Conservation (phyloP, 2,113 vertebrate genomes). For the Ginglymostoma cirratum region DNA sequence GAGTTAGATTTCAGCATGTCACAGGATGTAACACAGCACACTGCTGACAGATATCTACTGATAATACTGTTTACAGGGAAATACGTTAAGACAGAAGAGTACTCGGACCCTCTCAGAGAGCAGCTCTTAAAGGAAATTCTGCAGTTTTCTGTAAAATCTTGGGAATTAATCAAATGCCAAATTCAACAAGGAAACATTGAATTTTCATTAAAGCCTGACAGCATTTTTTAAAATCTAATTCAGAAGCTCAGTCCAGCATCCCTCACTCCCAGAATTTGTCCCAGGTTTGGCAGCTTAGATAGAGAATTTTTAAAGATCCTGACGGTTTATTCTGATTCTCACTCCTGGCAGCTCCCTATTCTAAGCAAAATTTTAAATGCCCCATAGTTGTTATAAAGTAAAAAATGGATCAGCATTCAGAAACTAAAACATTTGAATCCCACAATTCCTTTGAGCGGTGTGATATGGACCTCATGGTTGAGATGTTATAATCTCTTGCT, state of each 20-base stretch:
- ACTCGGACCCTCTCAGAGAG: not conserved
- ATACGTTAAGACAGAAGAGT: not conserved
- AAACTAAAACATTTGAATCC: not conserved
- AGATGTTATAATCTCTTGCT: not conserved
- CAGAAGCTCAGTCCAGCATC: not conserved
- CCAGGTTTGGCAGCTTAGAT: not conserved
- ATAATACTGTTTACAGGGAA: not conserved
- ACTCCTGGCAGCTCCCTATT: not conserved
- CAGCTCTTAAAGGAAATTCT: not conserved
- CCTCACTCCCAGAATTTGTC: not conserved
- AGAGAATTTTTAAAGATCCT: not conserved
- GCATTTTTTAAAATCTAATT: not conserved
- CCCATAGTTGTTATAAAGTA: not conserved
- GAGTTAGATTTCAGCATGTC: not conserved
- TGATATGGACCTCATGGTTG: not conserved
- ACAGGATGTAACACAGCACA: not conserved
- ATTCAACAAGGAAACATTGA: not conserved
- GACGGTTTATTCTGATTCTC: not conserved
- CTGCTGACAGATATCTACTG: not conserved
- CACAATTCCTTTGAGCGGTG: not conserved
- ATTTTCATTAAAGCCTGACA: not conserved
- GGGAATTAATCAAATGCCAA: not conserved
- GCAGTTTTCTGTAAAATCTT: not conserved
- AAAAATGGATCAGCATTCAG: not conserved
- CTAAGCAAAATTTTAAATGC: not conserved